Evolutionary conservation across 2,888 invertebrate genomes (phyloP), one percentile per base, ranked within the genome.

Genomic region (Cheilosia pagana): DNA sequence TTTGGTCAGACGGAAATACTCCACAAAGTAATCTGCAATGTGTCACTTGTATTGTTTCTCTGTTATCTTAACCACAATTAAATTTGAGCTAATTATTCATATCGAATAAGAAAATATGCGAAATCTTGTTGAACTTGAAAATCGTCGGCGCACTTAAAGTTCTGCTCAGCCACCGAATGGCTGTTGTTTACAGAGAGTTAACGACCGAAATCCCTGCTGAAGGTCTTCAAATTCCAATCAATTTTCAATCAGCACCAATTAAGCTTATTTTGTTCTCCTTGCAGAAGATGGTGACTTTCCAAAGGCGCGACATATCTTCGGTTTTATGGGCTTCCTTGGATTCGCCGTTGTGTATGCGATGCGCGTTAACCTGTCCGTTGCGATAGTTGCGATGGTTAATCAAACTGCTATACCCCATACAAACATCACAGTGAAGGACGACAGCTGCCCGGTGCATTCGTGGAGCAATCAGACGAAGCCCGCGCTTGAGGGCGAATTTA

Each of bases 371-470:
- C 93, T 98, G 39, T 98, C 98, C 0, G 97, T 98, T 23, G 98
- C 98, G 43, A 97, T 98, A 89, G 98, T 98, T 35, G 97, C 98
- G 35, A 99, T 98, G 98, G 96, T 97, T 48, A 96, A 96, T 90
- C 93, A 94, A 68, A 95, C 96, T 1, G 94, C 94, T 1, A 92
- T 93, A 72, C 94, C 94, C 0, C 90, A 93, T 25, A 91, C 93
- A 60, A 94, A 94, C 89, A 93, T 91, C 52, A 93, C 94, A 28
- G 93, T 93, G 3, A 90, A 93, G 75, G 95, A 96, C 90, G 91
- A 89, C 25, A 91, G 90, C 0, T 91, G 91, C 23, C 89, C 90
- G 0, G 93, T 94, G 7, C 95, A 95, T 88, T 93, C 94, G 2
- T 91, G 92, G 0, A 89, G 89, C 8, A 87, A 86, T 16, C 82